Percentiles rank a stretch among this genome's conserved stretches.
Evolutionary conservation across 2,797 vertebrate species (phyloP).

Genomic region (Mormyrus hasselquistii): DNA sequence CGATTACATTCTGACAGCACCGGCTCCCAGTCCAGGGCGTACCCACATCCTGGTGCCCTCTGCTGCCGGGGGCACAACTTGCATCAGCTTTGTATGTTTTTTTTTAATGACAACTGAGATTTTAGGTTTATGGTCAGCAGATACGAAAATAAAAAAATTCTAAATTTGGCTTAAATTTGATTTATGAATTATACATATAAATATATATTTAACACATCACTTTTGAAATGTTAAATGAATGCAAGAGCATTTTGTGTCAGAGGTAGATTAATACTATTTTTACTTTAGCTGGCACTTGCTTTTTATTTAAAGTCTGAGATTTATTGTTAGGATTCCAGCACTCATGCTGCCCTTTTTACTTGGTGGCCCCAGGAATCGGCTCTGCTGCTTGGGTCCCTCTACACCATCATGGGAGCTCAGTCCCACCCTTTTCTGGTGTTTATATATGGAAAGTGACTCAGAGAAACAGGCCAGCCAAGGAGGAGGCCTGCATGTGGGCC

Average conservation of each 20-base stretch:
- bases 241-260: not conserved
- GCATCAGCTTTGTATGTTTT: not conserved
- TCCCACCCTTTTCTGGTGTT: not conserved
- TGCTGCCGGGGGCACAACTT: not conserved
- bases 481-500: too few relatives aligned
- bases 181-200: not conserved
- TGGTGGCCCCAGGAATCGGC: not conserved
- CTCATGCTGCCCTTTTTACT: not conserved
- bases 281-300: not conserved
- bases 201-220: not conserved
- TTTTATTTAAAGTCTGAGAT: not conserved
- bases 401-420: not conserved
- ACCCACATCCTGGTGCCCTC: not conserved
- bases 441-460: not conserved
- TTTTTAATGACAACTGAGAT: not conserved
- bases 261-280: not conserved
- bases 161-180: not conserved
- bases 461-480: not conserved
- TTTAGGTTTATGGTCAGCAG: not conserved
- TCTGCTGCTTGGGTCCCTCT: not conserved
- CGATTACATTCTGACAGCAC: not conserved
- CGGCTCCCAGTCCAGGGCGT: not conserved
- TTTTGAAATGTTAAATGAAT: not conserved
- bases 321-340: not conserved
- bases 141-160: not conserved